A percentile compares a stretch with the other conserved stretches of the same genome.
Evolutionary conservation across 1,140 invertebrate genomes (phyloP).

Genomic region (Cydia splendana): DNA sequence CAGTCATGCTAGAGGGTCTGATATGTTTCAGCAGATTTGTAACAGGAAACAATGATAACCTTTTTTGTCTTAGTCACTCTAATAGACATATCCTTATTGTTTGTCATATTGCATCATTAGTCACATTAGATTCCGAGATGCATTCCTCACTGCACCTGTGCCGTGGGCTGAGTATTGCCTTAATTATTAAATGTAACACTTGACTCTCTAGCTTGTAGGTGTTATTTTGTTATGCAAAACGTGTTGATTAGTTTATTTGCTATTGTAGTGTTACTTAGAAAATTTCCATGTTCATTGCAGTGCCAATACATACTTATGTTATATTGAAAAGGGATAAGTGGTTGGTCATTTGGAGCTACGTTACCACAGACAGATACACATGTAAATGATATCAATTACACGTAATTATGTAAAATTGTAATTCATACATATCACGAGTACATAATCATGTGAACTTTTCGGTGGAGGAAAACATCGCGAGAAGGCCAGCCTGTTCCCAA

Average conservation of each 20-base stretch:
- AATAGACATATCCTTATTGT: constrained; percentile 18
- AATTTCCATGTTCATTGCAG: background rate
- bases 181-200: constrained; percentile 21
- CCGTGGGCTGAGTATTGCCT: constrained; percentile 21
- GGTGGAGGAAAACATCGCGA: no score
- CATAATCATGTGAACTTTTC: no score
- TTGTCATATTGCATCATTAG: constrained; percentile 15
- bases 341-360: background rate
- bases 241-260: constrained; percentile 23
- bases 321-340: background rate
- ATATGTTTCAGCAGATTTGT: background rate
- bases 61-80: constrained; percentile 16
- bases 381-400: background rate
- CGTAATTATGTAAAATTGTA: no score
- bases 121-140: constrained; percentile 29
- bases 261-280: background rate
- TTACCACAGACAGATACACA: background rate
- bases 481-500: no score
- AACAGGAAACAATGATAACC: constrained; percentile 23
- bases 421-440: no score
- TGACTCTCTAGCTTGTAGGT: constrained; percentile 14
- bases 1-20: no score
- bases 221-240: constrained; percentile 30
- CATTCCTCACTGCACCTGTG: constrained; percentile 25
- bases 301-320: background rate